Base-by-base conservation (phyloP, 2,888 invertebrate species). In the Punctoribates punctum region DNA sequence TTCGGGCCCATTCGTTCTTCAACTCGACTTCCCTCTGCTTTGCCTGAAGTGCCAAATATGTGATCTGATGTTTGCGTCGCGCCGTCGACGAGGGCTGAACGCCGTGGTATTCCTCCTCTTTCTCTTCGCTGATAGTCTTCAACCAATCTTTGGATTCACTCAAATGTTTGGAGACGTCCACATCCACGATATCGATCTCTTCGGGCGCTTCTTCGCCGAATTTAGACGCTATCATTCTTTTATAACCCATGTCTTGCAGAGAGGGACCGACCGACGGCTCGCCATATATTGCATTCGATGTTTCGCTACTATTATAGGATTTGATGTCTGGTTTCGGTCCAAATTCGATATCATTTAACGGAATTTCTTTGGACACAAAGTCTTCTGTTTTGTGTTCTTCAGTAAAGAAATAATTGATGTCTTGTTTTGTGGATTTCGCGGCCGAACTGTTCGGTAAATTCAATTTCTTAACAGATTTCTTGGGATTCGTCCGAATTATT, bases 11-110 rank as follows among this genome's bases (percentile, higher is more conserved):
- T 85, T 93, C 91, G 82, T 94, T 95, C 83, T 96, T 93, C 73
- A 97, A 84, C 82, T 96, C 95, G 77, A 93, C 88, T 84, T 97
- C 96, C 85, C 95, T 92, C 78, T 94, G 94, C 84, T 96, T 96
- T 2, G 96, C 97, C 89, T 94, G 89, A 79, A 88, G 90, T 27
- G 96, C 96, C 80, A 97, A 87, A 84, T 95, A 96, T 0, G 96
- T 96, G 81, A 97, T 96, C 86, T 97, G 96, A 87, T 97, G 96
- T 84, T 96, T 96, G 51, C 84, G 80, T 77, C 82, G 81, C 75
- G 92, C 91, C 80, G 89, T 88, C 13, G 86, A 86, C n/a, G 89
- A 88, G 0, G 90, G 90, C 80, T 78, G 75, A 27, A 75, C 73
- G 60, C 76, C 78, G 1, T 51, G 73, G 34, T 77, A 76, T 23